Evolutionary conservation across 2,113 vertebrate genomes (phyloP), one percentile per base, ranked within the genome.

Genomic region (Odocoileus hemionus): DNA sequence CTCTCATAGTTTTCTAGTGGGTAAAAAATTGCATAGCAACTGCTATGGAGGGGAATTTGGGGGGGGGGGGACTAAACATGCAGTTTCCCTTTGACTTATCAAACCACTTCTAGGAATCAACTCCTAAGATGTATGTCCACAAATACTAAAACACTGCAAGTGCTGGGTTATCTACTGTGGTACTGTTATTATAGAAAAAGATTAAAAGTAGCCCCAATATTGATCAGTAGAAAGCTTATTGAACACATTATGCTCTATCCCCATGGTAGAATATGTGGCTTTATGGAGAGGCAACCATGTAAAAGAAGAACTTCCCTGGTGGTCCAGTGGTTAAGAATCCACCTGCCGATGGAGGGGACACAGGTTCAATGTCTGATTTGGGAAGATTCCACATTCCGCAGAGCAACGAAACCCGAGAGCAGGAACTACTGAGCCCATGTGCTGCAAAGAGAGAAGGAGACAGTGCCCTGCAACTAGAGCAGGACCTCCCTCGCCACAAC

Each of bases 401-500:
- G 70, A 25, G 70, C 36, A 43, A 25, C 23, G 13, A 43, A 26
- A 39, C 70, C 70, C 0, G 5, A 26, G 36, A 14, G 70, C 36
- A 25, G 70, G 14, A 76, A 43, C 36, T 25, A 43, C 70, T 26
- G 36, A 76, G 36, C 12, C 36, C 12, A 1, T 43, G 11, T 7
- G 70, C 70, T 74, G 36, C 36, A 43, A 43, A 1, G 7, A 14
- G 70, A 43, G 36, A 74, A 43, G 36, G 12, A 76, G 36, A 13
- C 36, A 13, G 36, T 26, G 23, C 36, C 7, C 21, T 26, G 57
- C 23, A 26, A 25, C 57, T 26, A 58, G 57, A 26, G 57, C 21
- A 58, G 57, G 8, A 0, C 57, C 57, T 9, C 23, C 21, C 57
- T 26, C 23, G 0, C 36, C 11, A 0, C 36, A 39, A 0, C 21